phyloP scores from a whole-genome alignment of 2,797 vertebrate species.

The Sebastolobus alascanus region DNA sequence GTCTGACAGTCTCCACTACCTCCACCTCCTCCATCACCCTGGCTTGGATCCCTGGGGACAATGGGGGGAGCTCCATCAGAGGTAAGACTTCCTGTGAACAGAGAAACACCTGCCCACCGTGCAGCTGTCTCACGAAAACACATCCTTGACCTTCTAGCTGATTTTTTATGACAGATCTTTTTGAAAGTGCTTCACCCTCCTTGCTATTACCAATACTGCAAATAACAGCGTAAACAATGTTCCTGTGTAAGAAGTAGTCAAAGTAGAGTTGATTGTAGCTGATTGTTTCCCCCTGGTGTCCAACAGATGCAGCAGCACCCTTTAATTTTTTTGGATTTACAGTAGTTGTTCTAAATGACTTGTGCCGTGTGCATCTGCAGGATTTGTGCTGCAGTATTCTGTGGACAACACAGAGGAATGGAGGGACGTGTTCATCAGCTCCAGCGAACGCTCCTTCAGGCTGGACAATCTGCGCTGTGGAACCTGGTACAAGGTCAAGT shows the following conservation, averaged over 20 bases:
- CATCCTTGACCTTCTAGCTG: background rate
- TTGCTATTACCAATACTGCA: constrained; percentile 23
- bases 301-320: constrained; percentile 32
- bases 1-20: constrained; percentile 96
- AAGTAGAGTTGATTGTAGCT: constrained; percentile 8
- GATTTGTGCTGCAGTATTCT: constrained; percentile 98
- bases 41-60: constrained; percentile 98
- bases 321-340: background rate
- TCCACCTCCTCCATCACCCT: constrained; percentile 97
- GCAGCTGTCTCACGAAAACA: constrained; percentile 7
- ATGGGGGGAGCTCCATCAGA: constrained; percentile 98
- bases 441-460: constrained; percentile 96
- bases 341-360: background rate
- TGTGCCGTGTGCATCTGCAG: constrained; percentile 75
- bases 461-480: constrained; percentile 97
- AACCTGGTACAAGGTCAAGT: constrained; percentile 99
- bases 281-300: constrained; percentile 76
- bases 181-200: constrained; percentile 3
- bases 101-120: background rate
- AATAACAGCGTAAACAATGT: constrained; percentile 43
- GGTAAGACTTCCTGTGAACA: constrained; percentile 76
- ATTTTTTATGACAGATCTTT: constrained; percentile 15
- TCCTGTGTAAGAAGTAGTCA: constrained; percentile 26
- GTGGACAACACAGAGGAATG: constrained; percentile 99
- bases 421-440: constrained; percentile 98